Conservation (phyloP, 2,888 invertebrate genomes). For the Himalopsyche japonica region DNA sequence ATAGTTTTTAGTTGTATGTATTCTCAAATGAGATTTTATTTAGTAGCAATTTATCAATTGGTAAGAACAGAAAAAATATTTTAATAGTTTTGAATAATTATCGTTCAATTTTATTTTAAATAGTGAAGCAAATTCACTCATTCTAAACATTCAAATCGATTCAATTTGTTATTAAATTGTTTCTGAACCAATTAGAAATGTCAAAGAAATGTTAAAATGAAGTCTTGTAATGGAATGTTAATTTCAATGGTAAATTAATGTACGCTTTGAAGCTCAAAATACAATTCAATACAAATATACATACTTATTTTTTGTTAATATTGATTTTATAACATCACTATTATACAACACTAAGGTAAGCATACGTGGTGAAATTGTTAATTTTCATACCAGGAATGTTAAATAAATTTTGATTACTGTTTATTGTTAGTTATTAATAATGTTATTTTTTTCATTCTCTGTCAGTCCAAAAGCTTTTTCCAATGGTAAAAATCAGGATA, state of each 20-base stretch:
- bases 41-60: too few relatives aligned
- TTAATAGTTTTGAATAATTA: too few relatives aligned
- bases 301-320: background rate
- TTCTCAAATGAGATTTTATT: too few relatives aligned
- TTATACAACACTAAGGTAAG: background rate
- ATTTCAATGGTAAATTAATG: background rate
- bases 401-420: background rate
- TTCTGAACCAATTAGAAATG: too few relatives aligned
- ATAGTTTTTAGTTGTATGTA: too few relatives aligned
- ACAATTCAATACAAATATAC: background rate
- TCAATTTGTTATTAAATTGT: too few relatives aligned
- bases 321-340: background rate
- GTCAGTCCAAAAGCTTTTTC: constrained; percentile 46
- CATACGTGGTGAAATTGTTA: background rate
- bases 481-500: constrained; percentile 22
- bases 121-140: too few relatives aligned
- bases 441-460: constrained; percentile 11
- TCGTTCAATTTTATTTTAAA: too few relatives aligned
- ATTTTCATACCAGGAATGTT: background rate
- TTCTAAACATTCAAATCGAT: too few relatives aligned
- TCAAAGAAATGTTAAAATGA: background rate
- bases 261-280: background rate
- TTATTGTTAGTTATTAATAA: background rate
- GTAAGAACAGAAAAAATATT: too few relatives aligned
- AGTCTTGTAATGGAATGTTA: background rate